phyloP scores from a whole-genome alignment of 2,888 invertebrate genomes.

The Ectemnius continuus region DNA sequence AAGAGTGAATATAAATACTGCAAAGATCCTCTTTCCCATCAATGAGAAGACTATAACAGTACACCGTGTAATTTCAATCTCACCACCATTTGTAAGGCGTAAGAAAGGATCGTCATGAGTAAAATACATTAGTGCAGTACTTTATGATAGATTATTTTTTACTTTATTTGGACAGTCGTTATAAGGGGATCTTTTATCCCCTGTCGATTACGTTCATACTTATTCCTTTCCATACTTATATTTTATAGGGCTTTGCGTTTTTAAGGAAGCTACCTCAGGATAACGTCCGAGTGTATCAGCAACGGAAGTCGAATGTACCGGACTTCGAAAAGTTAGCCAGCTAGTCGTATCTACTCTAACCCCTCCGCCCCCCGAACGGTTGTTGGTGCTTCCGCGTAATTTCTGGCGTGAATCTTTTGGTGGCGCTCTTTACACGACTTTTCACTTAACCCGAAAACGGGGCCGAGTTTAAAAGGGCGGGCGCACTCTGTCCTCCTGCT shows the following conservation, averaged over 20 bases:
- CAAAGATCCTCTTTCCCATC: no score
- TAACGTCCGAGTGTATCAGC: neutral
- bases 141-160: no score
- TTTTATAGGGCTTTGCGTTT: neutral
- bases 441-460: conserved; percentile 67
- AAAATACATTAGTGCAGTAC: no score
- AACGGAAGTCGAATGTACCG: conserved; percentile 9
- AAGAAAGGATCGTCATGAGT: no score
- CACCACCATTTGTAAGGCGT: no score
- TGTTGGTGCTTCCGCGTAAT: conserved; percentile 44
- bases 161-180: no score
- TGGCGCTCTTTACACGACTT: conserved; percentile 66
- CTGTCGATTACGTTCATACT: no score
- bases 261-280: neutral
- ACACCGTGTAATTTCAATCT: no score
- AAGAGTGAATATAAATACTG: neutral
- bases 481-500: conserved; percentile 12
- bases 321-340: conserved; percentile 35
- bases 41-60: neutral
- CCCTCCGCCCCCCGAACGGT: neutral
- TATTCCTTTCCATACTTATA: no score
- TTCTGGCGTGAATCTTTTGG: conserved; percentile 48
- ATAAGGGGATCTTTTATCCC: no score
- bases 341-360: conserved; percentile 25
- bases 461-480: conserved; percentile 55